phyloP scores from a whole-genome alignment of 2,888 invertebrate species.

The Cantharis nigra region DNA sequence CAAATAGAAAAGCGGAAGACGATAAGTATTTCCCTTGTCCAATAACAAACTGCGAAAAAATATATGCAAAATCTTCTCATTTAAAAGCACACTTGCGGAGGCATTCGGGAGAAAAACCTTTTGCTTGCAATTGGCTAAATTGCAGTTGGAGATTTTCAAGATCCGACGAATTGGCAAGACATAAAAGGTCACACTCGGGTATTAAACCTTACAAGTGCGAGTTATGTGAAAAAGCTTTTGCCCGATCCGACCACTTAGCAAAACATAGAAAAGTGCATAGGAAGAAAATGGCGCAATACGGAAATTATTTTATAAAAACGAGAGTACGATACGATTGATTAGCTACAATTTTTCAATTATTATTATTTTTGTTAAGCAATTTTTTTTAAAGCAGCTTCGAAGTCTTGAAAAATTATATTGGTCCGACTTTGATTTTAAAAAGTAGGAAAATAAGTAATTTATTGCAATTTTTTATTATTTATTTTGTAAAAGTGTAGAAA shows the following conservation, averaged over 20 bases:
- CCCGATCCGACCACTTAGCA: slow-evolving; percentile 90
- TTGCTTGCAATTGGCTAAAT: slow-evolving; percentile 65
- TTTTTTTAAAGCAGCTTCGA: neutral
- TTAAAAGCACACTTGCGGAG: slow-evolving; percentile 85
- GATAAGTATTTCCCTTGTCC: slow-evolving; percentile 70
- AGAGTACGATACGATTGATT: slow-evolving; percentile 15
- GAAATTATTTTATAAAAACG: slow-evolving; percentile 35
- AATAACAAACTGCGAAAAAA: slow-evolving; percentile 73
- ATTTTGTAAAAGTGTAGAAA: neutral
- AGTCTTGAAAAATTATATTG: neutral
- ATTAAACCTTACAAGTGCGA: slow-evolving; percentile 91
- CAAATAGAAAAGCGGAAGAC: slow-evolving; percentile 49
- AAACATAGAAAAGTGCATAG: slow-evolving; percentile 89
- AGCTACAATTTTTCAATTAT: neutral
- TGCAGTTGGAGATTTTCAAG: slow-evolving; percentile 93
- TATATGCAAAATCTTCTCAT: slow-evolving; percentile 89
- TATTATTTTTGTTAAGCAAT: neutral
- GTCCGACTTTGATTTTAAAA: neutral
- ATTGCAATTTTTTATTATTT: neutral
- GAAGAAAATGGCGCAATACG: slow-evolving; percentile 59
- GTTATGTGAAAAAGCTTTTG: slow-evolving; percentile 87
- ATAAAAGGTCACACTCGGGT: slow-evolving; percentile 93
- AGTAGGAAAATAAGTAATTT: neutral
- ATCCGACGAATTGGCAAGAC: slow-evolving; percentile 91
- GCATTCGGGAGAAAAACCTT: slow-evolving; percentile 72